Percentiles rank a stretch among this genome's conserved stretches.
Conservation (phyloP, 1,140 invertebrate species). For the Temnothorax longispinosus region DNA sequence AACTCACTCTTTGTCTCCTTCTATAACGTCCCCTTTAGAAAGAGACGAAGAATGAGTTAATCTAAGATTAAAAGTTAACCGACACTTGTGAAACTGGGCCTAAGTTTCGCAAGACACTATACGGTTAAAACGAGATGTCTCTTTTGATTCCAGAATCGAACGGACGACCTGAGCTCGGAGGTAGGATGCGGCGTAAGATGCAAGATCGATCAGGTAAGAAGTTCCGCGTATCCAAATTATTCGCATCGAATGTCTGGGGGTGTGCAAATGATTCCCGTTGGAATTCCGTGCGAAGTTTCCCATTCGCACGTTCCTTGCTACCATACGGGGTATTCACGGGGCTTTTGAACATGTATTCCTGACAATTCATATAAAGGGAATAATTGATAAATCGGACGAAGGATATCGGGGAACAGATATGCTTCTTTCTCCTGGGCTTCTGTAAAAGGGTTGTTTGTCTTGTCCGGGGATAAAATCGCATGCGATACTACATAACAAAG, state of each 20-base stretch:
- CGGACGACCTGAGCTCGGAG: constrained; percentile 87
- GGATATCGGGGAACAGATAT: neutral
- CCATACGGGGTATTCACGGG: neutral
- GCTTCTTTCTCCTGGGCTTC: neutral
- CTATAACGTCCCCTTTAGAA: no score
- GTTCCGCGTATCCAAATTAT: neutral
- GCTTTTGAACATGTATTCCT: neutral
- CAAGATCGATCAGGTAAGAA: constrained; percentile 86
- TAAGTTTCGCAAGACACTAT: neutral
- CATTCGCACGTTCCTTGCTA: neutral
- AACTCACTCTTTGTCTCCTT: no score
- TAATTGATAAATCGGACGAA: neutral
- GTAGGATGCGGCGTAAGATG: constrained; percentile 88
- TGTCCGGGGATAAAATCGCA: neutral
- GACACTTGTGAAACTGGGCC: no score
- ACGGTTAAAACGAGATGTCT: neutral
- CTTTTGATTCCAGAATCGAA: constrained; percentile 87
- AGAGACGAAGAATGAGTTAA: no score
- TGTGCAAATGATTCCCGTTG: neutral
- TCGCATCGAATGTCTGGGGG: neutral
- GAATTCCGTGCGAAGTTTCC: neutral
- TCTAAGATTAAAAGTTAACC: no score
- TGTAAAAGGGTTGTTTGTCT: neutral
- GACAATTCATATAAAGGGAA: neutral
- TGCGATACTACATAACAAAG: neutral